A percentile compares a stretch with the other conserved stretches of the same genome.
phyloP scores from a whole-genome alignment of 1,140 invertebrate species.

The Solenopsis invicta region DNA sequence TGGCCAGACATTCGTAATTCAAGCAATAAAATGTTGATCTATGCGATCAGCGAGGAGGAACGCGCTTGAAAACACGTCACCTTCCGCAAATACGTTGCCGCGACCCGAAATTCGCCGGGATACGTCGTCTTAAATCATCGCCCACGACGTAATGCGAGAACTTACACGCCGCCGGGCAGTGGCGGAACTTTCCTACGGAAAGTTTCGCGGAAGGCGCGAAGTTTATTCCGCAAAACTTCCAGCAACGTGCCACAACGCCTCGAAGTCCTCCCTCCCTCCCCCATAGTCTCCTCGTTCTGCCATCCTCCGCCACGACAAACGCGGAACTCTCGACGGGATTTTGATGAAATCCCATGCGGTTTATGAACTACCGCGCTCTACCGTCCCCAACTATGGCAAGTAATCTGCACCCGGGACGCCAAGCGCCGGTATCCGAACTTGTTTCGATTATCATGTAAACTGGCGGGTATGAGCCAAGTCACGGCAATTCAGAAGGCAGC shows the following conservation, averaged over 20 bases:
- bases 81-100: conserved; percentile 50
- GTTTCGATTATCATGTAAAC: conserved; percentile 66
- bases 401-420: conserved; percentile 64
- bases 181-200: conserved; percentile 68
- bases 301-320: conserved; percentile 66
- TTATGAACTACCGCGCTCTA: conserved; percentile 68
- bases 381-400: conserved; percentile 51
- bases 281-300: conserved; percentile 15
- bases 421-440: conserved; percentile 31
- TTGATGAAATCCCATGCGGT: conserved; percentile 76
- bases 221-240: conserved; percentile 74
- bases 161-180: conserved; percentile 69
- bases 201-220: conserved; percentile 72
- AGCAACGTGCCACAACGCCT: conserved; percentile 68
- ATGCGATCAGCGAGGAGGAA: conserved; percentile 19
- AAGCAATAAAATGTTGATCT: conserved; percentile 52
- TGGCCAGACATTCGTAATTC: conserved; percentile 34
- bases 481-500: conserved; percentile 8
- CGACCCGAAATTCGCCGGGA: conserved; percentile 63
- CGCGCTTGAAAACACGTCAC: conserved; percentile 55
- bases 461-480: conserved; percentile 26
- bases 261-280: neutral
- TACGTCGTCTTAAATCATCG: conserved; percentile 74
- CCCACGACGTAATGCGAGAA: conserved; percentile 68
- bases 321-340: conserved; percentile 71